A percentile compares a stretch with the other conserved stretches of the same genome.
These are phyloP conservation scores for Eristalis tenax DNA, from an alignment of 2,888 invertebrate species.

Conservation along the genomic window DNA sequence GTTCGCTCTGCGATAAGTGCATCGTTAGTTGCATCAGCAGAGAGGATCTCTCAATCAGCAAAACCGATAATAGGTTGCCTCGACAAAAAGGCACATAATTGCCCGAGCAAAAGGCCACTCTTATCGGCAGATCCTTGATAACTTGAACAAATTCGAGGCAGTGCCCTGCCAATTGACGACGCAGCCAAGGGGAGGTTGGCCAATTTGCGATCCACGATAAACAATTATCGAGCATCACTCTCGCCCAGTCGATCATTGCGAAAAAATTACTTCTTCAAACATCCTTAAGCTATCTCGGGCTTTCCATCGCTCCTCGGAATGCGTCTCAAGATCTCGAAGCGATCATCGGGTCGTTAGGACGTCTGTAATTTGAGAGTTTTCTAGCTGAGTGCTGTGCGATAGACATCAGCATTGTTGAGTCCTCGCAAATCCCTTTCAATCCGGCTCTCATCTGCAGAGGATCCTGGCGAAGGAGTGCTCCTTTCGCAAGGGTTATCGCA, in stretches of 20 bases:
- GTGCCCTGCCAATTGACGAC: constrained; percentile 13
- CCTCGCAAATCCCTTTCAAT: constrained; percentile 46
- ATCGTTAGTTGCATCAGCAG: constrained; percentile 19
- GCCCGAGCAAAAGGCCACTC: constrained; percentile 15
- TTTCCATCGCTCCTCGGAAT: constrained; percentile 35
- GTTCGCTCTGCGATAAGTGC: constrained; percentile 5
- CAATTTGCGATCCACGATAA: constrained; percentile 62
- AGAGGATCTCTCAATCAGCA: constrained; percentile 23
- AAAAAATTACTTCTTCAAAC: constrained; percentile 57
- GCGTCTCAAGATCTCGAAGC: constrained; percentile 19
- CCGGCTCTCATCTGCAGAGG: constrained; percentile 50
- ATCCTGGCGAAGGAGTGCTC: constrained; percentile 41
- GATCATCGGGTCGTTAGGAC: neutral
- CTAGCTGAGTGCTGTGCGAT: constrained; percentile 18
- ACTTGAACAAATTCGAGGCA: constrained; percentile 12
- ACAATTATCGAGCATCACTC: constrained; percentile 47
- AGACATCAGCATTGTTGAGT: constrained; percentile 38
- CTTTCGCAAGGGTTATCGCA: constrained; percentile 68
- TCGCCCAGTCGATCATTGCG: constrained; percentile 44
- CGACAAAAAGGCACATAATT: constrained; percentile 41
- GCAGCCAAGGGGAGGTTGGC: constrained; percentile 53
- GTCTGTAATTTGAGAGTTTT: constrained; percentile 65
- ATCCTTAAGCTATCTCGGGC: constrained; percentile 27
- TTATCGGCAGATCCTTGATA: constrained; percentile 21
- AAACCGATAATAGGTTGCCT: constrained; percentile 1